Percentiles rank a stretch among this genome's conserved stretches.
These are phyloP conservation scores for Eristalis arbustorum DNA, from an alignment of 2,888 invertebrate species.

Conservation along the genomic window DNA sequence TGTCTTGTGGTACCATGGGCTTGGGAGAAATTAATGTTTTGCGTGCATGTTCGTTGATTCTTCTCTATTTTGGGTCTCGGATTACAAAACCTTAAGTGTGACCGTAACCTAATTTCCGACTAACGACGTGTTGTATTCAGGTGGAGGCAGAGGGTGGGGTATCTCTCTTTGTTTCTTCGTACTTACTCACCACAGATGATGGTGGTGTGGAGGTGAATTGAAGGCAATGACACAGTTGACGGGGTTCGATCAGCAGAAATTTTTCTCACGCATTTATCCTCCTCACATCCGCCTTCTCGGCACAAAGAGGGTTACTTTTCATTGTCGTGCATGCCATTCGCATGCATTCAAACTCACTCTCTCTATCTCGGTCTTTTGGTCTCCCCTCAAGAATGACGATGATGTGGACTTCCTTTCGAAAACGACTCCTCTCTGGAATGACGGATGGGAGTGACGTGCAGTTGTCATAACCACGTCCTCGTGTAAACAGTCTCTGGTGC, in stretches of 20 bases:
- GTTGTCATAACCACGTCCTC: slow-evolving; percentile 60
- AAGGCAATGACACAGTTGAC: slow-evolving; percentile 39
- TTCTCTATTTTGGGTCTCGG: slow-evolving; percentile 51
- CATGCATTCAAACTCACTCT: not conserved
- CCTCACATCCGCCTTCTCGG: slow-evolving; percentile 28
- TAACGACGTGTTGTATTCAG: slow-evolving; percentile 5
- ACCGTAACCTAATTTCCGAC: slow-evolving; percentile 64
- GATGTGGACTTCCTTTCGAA: slow-evolving; percentile 50
- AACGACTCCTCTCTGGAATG: slow-evolving; percentile 27
- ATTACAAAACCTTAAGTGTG: slow-evolving; percentile 63
- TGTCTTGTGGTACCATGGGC: slow-evolving; percentile 41
- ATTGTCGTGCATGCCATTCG: slow-evolving; percentile 54
- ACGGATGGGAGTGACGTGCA: slow-evolving; percentile 57
- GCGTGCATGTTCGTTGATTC: slow-evolving; percentile 44
- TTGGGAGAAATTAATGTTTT: slow-evolving; percentile 47
- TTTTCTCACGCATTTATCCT: slow-evolving; percentile 45
- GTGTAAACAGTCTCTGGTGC: slow-evolving; percentile 40
- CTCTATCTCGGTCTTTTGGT: too few relatives aligned
- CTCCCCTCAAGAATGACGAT: slow-evolving; percentile 22
- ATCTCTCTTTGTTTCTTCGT: slow-evolving; percentile 1
- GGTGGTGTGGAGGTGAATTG: slow-evolving; percentile 15
- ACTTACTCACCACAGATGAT: not conserved
- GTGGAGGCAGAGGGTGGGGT: not conserved
- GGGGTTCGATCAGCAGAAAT: slow-evolving; percentile 24
- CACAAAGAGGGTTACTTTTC: slow-evolving; percentile 56